Evolutionary conservation across 2,797 vertebrate genomes (phyloP), one percentile per base, ranked within the genome.

Genomic region (Anolis apletophallus): DNA sequence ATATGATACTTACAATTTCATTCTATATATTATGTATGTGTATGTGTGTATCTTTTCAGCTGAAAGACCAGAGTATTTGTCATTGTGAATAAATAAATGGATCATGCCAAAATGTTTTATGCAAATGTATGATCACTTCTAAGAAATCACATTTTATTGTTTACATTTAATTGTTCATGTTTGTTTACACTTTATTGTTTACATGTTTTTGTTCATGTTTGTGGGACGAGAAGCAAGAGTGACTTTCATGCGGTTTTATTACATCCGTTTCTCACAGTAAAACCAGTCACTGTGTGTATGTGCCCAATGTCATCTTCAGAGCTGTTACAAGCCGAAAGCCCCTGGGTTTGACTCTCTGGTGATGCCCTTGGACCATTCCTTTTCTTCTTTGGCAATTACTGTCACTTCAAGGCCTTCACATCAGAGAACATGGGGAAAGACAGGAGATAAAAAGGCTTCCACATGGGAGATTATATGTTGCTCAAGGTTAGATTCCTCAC

Each of bases 371-470:
- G 36, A 29, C 52, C 11, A 4, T 36, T 67, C 90, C 80, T 78
- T 46, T 77, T 86, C 77, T 71, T 80, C 72, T 91, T 94, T 82
- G 72, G 71, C 69, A 80, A 80, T 86, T 90, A 76, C 79, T 90
- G 87, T 91, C 77, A 85, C 88, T 93, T 94, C 86, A 90, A 87
- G 88, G 86, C 68, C 80, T 94, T 93, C 89, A 74, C 19, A 91
- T 91, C 83, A 90, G 76, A 89, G 61, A 64, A 29, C 71, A 68
- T 32, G 50, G 75, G 83, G 78, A 85, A 91, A 83, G 54, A 85
- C 26, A 69, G 82, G 64, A 92, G 92, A 88, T 89, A 75, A 95
- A 94, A 94, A 93, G 13, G 0, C 21, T 74, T 93, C 88, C 90
- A 91, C 85, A 36, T 79, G 67, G 0, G 1, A 90, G 67, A 84